Evolutionary conservation across 2,888 invertebrate species (phyloP).

Genomic region (Nomada hirtipes): DNA sequence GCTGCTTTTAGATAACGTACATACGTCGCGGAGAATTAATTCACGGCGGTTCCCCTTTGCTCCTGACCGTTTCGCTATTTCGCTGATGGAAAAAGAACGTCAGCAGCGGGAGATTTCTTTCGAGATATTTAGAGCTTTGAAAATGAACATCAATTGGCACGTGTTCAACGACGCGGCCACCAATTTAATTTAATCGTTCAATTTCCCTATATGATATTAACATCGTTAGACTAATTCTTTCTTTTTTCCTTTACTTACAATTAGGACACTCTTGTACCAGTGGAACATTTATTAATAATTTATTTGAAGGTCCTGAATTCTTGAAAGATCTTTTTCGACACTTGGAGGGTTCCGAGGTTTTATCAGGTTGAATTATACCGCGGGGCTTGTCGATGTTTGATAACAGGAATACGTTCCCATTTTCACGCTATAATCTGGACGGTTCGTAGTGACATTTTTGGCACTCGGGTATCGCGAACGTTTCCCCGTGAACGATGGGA

Average conservation of each 20-base stretch:
- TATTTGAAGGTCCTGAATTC: no score
- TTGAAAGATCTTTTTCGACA: no score
- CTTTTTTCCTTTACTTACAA: no score
- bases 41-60: background rate
- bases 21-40: conserved; percentile 14
- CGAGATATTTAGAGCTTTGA: no score
- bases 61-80: background rate
- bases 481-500: conserved; percentile 41
- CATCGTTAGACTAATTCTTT: no score
- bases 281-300: no score
- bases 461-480: conserved; percentile 20
- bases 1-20: conserved; percentile 21
- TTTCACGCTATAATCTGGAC: conserved; percentile 22
- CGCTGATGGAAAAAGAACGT: background rate
- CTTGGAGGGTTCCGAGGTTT: background rate
- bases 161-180: no score
- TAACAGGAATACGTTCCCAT: background rate
- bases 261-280: no score
- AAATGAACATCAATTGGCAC: no score
- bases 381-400: conserved; percentile 29
- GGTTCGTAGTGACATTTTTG: conserved; percentile 24
- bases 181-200: no score
- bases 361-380: conserved; percentile 30
- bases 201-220: no score
- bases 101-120: background rate